These are phyloP conservation scores for Sylvilagus bachmani DNA, from an alignment of 2,113 vertebrate species.

Conservation along the genomic window DNA sequence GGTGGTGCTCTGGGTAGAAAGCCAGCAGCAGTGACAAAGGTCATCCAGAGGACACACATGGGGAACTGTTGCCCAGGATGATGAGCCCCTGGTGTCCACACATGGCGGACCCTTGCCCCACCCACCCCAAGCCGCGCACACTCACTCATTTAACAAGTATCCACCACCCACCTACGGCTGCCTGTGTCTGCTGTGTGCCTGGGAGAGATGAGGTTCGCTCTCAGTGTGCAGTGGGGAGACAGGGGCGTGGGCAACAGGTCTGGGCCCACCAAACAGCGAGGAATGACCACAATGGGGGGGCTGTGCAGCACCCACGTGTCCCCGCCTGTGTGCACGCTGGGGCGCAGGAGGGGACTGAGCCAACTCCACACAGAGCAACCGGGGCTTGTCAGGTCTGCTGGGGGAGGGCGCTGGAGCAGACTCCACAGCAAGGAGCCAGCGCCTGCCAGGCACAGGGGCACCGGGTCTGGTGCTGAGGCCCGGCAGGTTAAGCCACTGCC, in stretches of 20 bases:
- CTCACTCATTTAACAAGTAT: background rate
- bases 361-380: background rate
- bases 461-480: too few relatives aligned
- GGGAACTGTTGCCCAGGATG: background rate
- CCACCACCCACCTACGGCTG: background rate
- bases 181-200: too few relatives aligned
- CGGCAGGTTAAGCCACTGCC: too few relatives aligned
- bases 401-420: background rate
- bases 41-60: background rate
- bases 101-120: background rate
- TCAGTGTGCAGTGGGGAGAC: accelerated
- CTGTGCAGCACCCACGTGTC: accelerated
- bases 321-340: too few relatives aligned
- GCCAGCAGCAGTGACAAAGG: background rate
- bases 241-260: accelerated
- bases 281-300: background rate
- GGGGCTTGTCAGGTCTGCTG: background rate
- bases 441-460: too few relatives aligned
- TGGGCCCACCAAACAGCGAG: accelerated
- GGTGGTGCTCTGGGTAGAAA: background rate
- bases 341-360: background rate
- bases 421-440: background rate
- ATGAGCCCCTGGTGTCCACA: background rate
- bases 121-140: background rate
- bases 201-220: background rate